A percentile compares a stretch with the other conserved stretches of the same genome.
These are phyloP conservation scores for Lycodopsis pacificus DNA, from an alignment of 2,797 vertebrate species.

Conservation along the genomic window DNA sequence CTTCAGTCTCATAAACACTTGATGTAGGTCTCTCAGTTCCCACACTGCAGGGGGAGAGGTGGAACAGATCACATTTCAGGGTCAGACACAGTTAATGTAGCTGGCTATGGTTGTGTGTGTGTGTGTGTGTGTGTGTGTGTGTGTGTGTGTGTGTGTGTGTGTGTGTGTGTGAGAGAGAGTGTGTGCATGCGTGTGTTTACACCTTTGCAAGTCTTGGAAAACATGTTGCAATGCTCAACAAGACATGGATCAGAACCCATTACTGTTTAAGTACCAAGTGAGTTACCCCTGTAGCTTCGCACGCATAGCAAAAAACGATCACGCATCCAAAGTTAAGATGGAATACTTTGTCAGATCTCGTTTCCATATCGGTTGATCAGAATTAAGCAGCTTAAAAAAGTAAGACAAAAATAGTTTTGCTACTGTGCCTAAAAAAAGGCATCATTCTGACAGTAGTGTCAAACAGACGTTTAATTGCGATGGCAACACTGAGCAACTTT, in stretches of 20 bases:
- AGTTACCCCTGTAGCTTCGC: neutral
- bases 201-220: constrained; percentile 15
- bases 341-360: neutral
- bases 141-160: constrained; percentile 1
- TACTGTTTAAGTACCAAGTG: neutral
- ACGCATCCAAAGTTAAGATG: neutral
- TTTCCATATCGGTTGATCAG: neutral
- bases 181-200: neutral
- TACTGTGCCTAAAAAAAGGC: neutral
- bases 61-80: constrained; percentile 48
- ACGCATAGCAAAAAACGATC: neutral
- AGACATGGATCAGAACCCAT: neutral
- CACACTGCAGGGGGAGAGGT: constrained; percentile 13
- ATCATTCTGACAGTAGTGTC: neutral
- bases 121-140: neutral
- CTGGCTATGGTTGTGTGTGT: neutral
- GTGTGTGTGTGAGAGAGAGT: neutral
- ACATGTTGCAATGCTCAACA: constrained; percentile 1
- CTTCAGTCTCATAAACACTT: constrained; percentile 19
- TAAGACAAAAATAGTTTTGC: neutral
- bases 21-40: constrained; percentile 30
- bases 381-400: neutral
- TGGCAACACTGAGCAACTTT: neutral
- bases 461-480: neutral
- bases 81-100: constrained; percentile 12